These are phyloP conservation scores for Drosophila mojavensis DNA, from an alignment of 1,140 invertebrate genomes.

Conservation along the genomic window DNA sequence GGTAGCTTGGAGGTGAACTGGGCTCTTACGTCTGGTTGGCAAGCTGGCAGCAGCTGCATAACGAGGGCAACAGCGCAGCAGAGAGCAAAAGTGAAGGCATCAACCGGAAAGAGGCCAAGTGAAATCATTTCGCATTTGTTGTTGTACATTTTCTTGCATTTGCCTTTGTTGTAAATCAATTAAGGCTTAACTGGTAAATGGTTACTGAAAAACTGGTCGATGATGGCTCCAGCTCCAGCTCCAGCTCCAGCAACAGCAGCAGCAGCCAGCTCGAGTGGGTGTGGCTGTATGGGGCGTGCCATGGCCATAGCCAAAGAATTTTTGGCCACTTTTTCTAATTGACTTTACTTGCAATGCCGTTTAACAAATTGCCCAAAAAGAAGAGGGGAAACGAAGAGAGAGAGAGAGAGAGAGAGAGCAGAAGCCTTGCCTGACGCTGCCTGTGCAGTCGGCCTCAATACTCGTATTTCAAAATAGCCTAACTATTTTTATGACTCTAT, in stretches of 20 bases:
- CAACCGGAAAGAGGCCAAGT: constrained; percentile 37
- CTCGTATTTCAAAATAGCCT: constrained; percentile 55
- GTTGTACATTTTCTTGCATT: constrained; percentile 33
- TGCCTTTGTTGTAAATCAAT: constrained; percentile 48
- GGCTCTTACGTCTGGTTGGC: neutral
- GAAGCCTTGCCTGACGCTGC: constrained; percentile 33
- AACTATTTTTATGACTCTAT: constrained; percentile 56
- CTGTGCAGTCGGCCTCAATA: constrained; percentile 7
- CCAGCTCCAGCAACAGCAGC: neutral
- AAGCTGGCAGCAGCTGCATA: constrained; percentile 27
- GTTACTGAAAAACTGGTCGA: constrained; percentile 3
- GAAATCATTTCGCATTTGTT: constrained; percentile 60
- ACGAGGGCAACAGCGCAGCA: constrained; percentile 30
- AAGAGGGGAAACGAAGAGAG: no score
- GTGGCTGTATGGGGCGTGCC: neutral
- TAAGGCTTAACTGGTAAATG: constrained; percentile 37
- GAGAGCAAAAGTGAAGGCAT: constrained; percentile 18
- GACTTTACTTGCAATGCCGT: constrained; percentile 43
- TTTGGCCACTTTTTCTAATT: constrained; percentile 48
- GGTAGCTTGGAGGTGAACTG: constrained; percentile 1
- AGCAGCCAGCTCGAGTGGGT: neutral
- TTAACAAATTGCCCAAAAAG: constrained; percentile 48
- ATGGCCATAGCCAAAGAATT: constrained; percentile 29
- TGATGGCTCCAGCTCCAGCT: constrained; percentile 1
- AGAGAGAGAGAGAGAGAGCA: neutral